A percentile compares a stretch with the other conserved stretches of the same genome.
phyloP scores from a whole-genome alignment of 2,797 vertebrate genomes.

The Crenichthys baileyi region DNA sequence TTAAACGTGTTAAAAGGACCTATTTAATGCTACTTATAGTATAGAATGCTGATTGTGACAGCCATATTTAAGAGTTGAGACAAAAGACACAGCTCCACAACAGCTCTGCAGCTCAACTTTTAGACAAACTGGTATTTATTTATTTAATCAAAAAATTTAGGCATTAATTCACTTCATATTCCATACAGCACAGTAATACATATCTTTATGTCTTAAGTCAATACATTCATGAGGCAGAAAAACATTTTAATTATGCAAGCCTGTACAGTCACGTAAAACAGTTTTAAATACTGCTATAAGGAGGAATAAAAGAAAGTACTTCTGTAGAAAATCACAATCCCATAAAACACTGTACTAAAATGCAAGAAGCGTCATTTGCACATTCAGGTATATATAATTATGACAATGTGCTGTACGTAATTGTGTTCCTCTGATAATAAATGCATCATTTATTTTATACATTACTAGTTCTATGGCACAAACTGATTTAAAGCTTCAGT shows the following conservation, averaged over 20 bases:
- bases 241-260: slow-evolving; percentile 66
- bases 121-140: slow-evolving; percentile 64
- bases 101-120: slow-evolving; percentile 16
- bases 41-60: not conserved
- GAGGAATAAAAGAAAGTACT: slow-evolving; percentile 64
- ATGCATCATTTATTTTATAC: slow-evolving; percentile 65
- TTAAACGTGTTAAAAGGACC: not conserved
- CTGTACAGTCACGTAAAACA: slow-evolving; percentile 56
- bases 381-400: slow-evolving; percentile 70
- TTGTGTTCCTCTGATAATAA: slow-evolving; percentile 66
- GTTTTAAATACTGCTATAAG: slow-evolving; percentile 65
- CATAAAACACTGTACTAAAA: slow-evolving; percentile 66
- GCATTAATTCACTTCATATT: slow-evolving; percentile 64
- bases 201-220: slow-evolving; percentile 64
- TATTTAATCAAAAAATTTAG: slow-evolving; percentile 71
- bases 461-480: slow-evolving; percentile 70
- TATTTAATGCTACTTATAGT: not conserved
- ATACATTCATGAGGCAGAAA: slow-evolving; percentile 71
- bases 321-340: slow-evolving; percentile 73
- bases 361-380: slow-evolving; percentile 65
- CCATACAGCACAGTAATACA: slow-evolving; percentile 71
- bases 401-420: slow-evolving; percentile 72
- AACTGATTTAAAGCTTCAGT: slow-evolving; percentile 68
- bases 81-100: slow-evolving; percentile 12
- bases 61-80: not conserved